Base-by-base conservation (phyloP, 2,113 vertebrate species). In the Takifugu bimaculatus region DNA sequence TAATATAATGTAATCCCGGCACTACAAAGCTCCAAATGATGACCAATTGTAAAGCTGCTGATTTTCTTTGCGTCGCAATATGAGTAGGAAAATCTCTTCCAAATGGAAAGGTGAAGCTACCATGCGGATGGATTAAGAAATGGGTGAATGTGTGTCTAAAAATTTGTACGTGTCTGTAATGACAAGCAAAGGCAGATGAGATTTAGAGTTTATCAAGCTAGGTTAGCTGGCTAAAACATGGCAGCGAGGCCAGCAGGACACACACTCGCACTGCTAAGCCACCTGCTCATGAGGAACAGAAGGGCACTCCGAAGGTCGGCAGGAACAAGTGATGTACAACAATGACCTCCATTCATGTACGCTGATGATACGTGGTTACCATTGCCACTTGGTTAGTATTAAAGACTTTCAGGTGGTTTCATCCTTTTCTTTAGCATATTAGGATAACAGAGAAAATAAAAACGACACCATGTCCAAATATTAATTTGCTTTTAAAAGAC, bases 231-330 rank as follows among this genome's bases (percentile, higher is more conserved):
- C 70, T 56, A 73, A 20, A 85, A 81, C 63, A 77, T 82, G 75
- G 73, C 59, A 61, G 7, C 35, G 7, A 39, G 35, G 35, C 78
- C 13, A 81, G 83, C 60, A 13, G 66, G 85, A 83, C 32, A 57
- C 61, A 70, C 65, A 57, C 75, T 75, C 78, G 81, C 70, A 87
- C 79, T 65, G 75, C 52, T 63, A 75, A 32, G n/a, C 83, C 74
- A 80, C 81, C 85, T 87, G 83, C 49, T 57, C 56, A 61, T 45
- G 13, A 49, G 43, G 15, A 73, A 60, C 57, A 74, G 26, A 75
- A 14, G 39, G n/a, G 44, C 63, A 53, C 60, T 70, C 0, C 20
- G 4, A 43, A 68, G 20, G 28, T 45, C 29, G 68, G 9, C 39
- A 13, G 26, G n/a, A 39, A 54, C 28, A 50, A 60, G 55, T 49